These are phyloP conservation scores for Sinella curviseta DNA, from an alignment of 1,140 invertebrate species.

Conservation along the genomic window DNA sequence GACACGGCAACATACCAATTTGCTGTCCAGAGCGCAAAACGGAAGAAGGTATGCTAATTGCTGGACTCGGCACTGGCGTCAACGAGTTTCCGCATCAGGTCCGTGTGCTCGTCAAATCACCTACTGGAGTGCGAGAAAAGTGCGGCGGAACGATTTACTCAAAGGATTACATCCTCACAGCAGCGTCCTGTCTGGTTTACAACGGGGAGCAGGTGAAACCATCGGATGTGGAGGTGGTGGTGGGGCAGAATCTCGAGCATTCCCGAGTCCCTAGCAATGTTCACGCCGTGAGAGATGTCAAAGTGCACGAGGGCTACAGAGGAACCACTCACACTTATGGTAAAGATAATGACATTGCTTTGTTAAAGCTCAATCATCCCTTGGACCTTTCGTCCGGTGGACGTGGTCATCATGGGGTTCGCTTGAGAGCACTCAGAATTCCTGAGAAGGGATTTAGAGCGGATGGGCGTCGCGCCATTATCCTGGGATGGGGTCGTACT, in stretches of 20 bases:
- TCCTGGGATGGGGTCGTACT: not conserved
- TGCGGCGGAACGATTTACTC: conserved; percentile 9
- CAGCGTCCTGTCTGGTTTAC: not conserved
- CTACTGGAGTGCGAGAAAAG: not conserved
- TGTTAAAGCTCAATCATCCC: not conserved
- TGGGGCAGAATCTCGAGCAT: conserved; percentile 3
- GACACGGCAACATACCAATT: not conserved
- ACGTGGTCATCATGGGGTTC: not conserved
- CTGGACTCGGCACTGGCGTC: not conserved
- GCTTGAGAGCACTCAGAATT: not conserved
- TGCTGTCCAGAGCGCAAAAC: conserved; percentile 14
- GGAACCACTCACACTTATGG: not conserved
- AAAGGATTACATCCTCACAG: conserved; percentile 7
- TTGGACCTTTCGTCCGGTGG: not conserved
- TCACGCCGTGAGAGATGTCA: not conserved
- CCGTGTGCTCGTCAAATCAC: not conserved
- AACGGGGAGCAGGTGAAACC: not conserved
- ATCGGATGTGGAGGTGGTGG: not conserved
- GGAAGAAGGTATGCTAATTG: not conserved
- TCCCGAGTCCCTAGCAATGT: not conserved
- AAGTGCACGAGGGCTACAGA: not conserved
- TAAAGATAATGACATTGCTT: conserved; percentile 8
- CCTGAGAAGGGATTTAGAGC: not conserved
- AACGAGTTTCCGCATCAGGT: conserved; percentile 17
- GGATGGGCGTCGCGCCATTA: not conserved